These are phyloP conservation scores for Castor canadensis DNA, from an alignment of 2,113 vertebrate genomes.

Conservation along the genomic window DNA sequence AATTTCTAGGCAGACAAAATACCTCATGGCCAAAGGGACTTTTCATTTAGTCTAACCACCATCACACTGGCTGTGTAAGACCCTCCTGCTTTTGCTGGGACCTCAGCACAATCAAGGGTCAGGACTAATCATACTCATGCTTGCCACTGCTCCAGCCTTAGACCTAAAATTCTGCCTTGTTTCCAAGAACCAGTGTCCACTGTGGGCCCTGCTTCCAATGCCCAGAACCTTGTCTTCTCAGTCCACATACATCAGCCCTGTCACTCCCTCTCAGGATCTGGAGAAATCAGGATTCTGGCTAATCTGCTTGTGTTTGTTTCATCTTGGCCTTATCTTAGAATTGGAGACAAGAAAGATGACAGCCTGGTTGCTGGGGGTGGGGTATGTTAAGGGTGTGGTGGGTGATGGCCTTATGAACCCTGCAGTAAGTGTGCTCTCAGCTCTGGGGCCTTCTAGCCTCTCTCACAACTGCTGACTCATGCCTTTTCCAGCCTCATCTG, in stretches of 20 bases:
- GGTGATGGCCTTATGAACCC: not conserved
- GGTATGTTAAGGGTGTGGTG: no score
- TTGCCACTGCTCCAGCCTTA: not conserved
- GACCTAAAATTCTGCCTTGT: not conserved
- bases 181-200: not conserved
- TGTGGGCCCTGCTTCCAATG: not conserved
- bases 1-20: not conserved
- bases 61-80: not conserved
- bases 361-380: not conserved
- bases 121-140: not conserved
- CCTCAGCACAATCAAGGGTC: not conserved
- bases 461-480: conserved; percentile 20
- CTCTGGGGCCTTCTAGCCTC: not conserved
- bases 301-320: not conserved
- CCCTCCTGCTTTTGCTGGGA: not conserved
- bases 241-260: not conserved
- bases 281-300: not conserved
- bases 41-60: not conserved
- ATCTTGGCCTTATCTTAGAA: not conserved
- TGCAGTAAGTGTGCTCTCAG: not conserved
- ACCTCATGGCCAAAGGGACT: not conserved
- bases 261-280: not conserved
- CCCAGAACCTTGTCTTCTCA: not conserved
- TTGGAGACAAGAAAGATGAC: not conserved
- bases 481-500: not conserved